Evolutionary conservation across 2,113 vertebrate genomes (phyloP), one percentile per base, ranked within the genome.

Genomic region (Ceyx cyanopectus): DNA sequence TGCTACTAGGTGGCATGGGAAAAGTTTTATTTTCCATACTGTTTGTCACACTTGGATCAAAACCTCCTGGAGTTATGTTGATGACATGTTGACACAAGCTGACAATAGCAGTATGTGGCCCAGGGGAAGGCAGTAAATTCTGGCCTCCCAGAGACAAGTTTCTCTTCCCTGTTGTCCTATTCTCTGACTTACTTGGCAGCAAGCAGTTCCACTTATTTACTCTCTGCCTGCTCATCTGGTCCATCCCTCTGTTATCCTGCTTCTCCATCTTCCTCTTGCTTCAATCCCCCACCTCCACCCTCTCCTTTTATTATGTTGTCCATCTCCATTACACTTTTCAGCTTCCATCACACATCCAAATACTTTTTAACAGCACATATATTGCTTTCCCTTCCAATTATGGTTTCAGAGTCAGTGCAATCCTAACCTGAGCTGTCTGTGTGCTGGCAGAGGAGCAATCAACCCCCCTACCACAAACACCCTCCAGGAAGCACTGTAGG

Each of bases 381-480:
- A 46, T 7, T 17, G 37, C 20, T 23, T 46, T 45, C 58, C 18
- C 27, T 77, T 85, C 41, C 26, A 62, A 23, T 54, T 41, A 69
- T 41, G 37, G 26, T 6, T 3, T 7, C 5, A 65, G 15, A 63
- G 18, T 27, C 24, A 30, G 50, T 40, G 54, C 80, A 61, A 83
- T 5, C 21, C 41, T 58, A 30, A 50, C 8, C 17, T 1, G 3
- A 30, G 41, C 20, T 70, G 5, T 57, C 32, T 60, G 34, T 15
- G 23, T 69, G 41, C 29, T 90, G n/a, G 34, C 46, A 77, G 58
- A 82, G 21, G 41, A 61, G 27, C 57, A 72, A n/a, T 27, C 57
- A n/a, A 62, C 14, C 32, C 23, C 15, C 54, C 21, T 10, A 32
- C 4, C 34, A 30, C 0, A 1, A 19, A 4, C 2, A 4, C 5